Conservation (phyloP, 2,888 invertebrate species). For the Calameuta filiformis region DNA sequence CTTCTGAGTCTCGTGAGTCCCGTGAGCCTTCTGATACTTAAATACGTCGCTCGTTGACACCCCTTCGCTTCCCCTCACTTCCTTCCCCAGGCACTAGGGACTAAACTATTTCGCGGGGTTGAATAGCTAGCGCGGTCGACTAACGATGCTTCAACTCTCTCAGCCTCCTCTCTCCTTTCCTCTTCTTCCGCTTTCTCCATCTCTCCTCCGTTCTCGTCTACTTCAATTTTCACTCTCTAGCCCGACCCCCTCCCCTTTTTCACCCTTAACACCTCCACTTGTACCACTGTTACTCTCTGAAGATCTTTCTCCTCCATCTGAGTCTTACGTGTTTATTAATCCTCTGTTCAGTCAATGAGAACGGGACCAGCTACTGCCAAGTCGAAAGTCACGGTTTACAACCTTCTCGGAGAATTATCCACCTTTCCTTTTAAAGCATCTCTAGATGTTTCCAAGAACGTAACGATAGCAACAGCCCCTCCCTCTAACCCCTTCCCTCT, state of each 20-base stretch:
- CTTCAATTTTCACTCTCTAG: neutral
- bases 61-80: constrained; percentile 3
- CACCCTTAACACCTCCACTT: neutral
- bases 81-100: constrained; percentile 26
- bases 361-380: neutral
- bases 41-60: constrained; percentile 36
- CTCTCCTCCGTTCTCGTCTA: neutral
- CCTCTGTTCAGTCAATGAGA: constrained; percentile 12
- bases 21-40: constrained; percentile 36
- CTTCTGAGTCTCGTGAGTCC: constrained; percentile 3
- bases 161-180: neutral
- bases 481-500: too few species aligned
- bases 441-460: neutral
- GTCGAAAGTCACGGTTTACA: constrained; percentile 4
- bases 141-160: constrained; percentile 45
- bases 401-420: constrained; percentile 12
- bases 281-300: neutral
- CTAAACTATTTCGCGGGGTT: constrained; percentile 47
- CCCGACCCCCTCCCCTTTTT: constrained; percentile 12
- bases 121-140: constrained; percentile 40
- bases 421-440: constrained; percentile 11
- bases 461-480: neutral
- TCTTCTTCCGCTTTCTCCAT: neutral
- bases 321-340: constrained; percentile 48
- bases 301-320: constrained; percentile 10